A percentile compares a stretch with the other conserved stretches of the same genome.
Evolutionary conservation across 1,140 invertebrate genomes (phyloP).

Genomic region (Eurosta solidaginis): DNA sequence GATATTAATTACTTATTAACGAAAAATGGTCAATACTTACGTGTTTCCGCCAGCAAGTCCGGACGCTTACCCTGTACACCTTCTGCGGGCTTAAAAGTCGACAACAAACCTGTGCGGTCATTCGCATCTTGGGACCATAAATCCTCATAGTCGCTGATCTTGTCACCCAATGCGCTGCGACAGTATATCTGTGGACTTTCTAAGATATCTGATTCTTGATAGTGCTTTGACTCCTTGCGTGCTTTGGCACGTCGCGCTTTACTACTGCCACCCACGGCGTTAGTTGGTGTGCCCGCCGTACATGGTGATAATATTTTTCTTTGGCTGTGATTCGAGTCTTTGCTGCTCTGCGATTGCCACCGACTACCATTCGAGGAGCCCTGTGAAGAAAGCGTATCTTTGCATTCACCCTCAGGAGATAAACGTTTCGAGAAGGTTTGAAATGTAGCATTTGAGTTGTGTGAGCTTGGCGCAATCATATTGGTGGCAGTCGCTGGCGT

Average conservation of each 20-base stretch:
- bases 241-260: conserved; percentile 47
- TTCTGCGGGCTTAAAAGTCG: conserved; percentile 61
- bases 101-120: conserved; percentile 62
- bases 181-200: conserved; percentile 83
- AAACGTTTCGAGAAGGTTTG: conserved; percentile 61
- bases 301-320: conserved; percentile 47
- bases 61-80: conserved; percentile 64
- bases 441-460: conserved; percentile 52
- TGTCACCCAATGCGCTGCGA: conserved; percentile 84
- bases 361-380: conserved; percentile 61
- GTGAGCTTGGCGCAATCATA: conserved; percentile 47
- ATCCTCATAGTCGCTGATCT: conserved; percentile 94
- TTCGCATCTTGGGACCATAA: conserved; percentile 79
- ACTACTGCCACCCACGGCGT: conserved; percentile 33
- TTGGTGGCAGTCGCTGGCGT: conserved; percentile 48
- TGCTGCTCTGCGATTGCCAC: conserved; percentile 46
- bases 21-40: conserved; percentile 60
- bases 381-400: conserved; percentile 60
- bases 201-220: conserved; percentile 81
- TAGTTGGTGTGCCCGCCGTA: conserved; percentile 33
- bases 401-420: conserved; percentile 63
- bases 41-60: conserved; percentile 70
- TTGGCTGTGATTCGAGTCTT: conserved; percentile 49
- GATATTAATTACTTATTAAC: not conserved
- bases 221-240: conserved; percentile 70